These are phyloP conservation scores for Notarius quadriscutis DNA, from an alignment of 2,113 vertebrate genomes.

Conservation along the genomic window DNA sequence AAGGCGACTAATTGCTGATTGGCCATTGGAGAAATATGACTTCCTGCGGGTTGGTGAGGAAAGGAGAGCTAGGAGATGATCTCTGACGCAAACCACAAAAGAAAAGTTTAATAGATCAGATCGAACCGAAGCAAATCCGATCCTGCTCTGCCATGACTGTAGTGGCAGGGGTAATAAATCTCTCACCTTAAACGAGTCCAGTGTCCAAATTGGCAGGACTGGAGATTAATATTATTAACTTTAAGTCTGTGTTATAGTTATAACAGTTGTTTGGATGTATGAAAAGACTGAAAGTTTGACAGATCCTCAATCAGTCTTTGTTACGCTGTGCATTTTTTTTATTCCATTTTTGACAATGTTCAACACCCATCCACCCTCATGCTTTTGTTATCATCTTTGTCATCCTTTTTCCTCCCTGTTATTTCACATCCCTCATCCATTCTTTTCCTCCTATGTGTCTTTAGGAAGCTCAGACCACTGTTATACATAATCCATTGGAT, in stretches of 20 bases:
- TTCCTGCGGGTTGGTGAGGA: conserved; percentile 51
- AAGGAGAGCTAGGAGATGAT: conserved; percentile 3
- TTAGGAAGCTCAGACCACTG: conserved; percentile 75
- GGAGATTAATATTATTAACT: background rate
- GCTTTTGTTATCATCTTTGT: conserved; percentile 21
- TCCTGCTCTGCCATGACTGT: background rate
- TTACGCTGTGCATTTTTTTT: background rate
- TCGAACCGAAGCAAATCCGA: background rate
- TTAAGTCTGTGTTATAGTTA: background rate
- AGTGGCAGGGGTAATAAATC: conserved; percentile 4
- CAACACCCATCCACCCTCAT: conserved; percentile 53
- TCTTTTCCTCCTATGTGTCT: conserved; percentile 47
- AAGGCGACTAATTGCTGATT: conserved; percentile 62
- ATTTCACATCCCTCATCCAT: conserved; percentile 25
- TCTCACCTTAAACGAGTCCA: background rate
- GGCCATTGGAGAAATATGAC: conserved; percentile 63
- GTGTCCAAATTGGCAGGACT: background rate
- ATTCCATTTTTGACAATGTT: conserved; percentile 32
- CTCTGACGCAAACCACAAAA: background rate
- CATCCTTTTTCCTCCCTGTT: conserved; percentile 1
- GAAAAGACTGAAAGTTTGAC: background rate
- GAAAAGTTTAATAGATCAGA: background rate
- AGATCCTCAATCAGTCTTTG: background rate
- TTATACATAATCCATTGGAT: conserved; percentile 76
- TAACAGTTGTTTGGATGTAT: background rate